Conservation (phyloP, 2,888 invertebrate species). For the Microctonus hyperodae region DNA sequence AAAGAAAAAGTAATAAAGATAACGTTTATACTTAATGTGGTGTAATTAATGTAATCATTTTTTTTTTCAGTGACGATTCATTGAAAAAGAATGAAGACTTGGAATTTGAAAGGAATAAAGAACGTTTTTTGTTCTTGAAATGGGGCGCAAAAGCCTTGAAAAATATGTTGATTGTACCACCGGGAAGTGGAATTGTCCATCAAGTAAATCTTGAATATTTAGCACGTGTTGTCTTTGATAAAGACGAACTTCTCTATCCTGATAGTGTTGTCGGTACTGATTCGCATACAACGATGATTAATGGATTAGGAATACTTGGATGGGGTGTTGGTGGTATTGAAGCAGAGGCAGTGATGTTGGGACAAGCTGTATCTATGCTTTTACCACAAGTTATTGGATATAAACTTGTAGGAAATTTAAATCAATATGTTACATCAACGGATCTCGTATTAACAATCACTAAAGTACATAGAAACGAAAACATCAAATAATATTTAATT, state of each 20-base stretch:
- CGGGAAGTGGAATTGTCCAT: constrained; percentile 97
- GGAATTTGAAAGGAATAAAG: constrained; percentile 95
- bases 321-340: constrained; percentile 98
- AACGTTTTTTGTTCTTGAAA: constrained; percentile 95
- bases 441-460: constrained; percentile 97
- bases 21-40: constrained; percentile 13
- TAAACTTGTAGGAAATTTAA: constrained; percentile 81
- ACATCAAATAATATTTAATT: constrained; percentile 7
- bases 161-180: constrained; percentile 97
- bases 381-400: constrained; percentile 97
- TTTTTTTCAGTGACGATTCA: constrained; percentile 77
- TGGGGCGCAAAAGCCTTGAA: constrained; percentile 97
- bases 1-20: constrained; percentile 1
- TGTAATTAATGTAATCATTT: constrained; percentile 14
- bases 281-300: constrained; percentile 99
- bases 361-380: constrained; percentile 96
- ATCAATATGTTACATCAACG: constrained; percentile 89
- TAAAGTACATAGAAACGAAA: too few species aligned
- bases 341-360: constrained; percentile 99
- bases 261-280: constrained; percentile 97
- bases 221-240: constrained; percentile 87
- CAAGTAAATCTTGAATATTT: constrained; percentile 98
- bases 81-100: constrained; percentile 90
- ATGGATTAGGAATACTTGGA: constrained; percentile 94
- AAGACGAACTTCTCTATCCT: constrained; percentile 75